phyloP scores from a whole-genome alignment of 1,140 invertebrate genomes.

The Cydia fagiglandana region DNA sequence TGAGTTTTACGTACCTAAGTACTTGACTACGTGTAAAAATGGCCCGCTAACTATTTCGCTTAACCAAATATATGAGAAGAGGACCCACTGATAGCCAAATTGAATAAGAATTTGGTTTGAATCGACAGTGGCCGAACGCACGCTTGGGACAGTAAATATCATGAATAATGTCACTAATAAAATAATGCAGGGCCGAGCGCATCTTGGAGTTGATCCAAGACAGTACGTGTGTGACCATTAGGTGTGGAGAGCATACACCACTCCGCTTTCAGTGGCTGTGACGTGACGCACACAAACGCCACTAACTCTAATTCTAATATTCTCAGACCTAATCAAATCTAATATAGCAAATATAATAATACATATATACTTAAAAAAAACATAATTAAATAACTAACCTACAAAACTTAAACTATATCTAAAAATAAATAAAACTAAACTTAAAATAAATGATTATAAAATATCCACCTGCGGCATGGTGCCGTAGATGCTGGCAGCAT shows the following conservation, averaged over 20 bases:
- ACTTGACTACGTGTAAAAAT: too few species aligned
- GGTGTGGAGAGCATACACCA: slow-evolving; percentile 20
- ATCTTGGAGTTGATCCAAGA: slow-evolving; percentile 21
- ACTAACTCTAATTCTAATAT: slow-evolving; percentile 16
- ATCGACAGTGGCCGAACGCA: slow-evolving; percentile 1
- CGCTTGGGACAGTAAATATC: background rate
- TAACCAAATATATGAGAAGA: background rate
- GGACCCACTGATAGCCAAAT: background rate
- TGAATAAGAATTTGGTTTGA: background rate
- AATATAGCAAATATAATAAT: too few species aligned
- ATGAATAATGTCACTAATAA: slow-evolving; percentile 5
- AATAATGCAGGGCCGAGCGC: slow-evolving; percentile 31
- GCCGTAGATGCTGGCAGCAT: too few species aligned
- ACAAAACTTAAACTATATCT: too few species aligned
- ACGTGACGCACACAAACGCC: slow-evolving; percentile 20
- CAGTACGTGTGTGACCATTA: background rate
- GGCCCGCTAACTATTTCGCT: too few species aligned
- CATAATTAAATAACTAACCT: too few species aligned
- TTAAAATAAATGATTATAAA: too few species aligned
- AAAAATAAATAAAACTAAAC: too few species aligned
- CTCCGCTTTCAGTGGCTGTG: background rate
- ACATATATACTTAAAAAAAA: too few species aligned
- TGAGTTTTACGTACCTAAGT: too few species aligned
- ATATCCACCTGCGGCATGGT: too few species aligned
- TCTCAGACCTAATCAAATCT: background rate